Percentiles rank a stretch among this genome's conserved stretches.
These are phyloP conservation scores for Charadrius vociferus DNA, from an alignment of 2,113 vertebrate genomes.

Conservation along the genomic window DNA sequence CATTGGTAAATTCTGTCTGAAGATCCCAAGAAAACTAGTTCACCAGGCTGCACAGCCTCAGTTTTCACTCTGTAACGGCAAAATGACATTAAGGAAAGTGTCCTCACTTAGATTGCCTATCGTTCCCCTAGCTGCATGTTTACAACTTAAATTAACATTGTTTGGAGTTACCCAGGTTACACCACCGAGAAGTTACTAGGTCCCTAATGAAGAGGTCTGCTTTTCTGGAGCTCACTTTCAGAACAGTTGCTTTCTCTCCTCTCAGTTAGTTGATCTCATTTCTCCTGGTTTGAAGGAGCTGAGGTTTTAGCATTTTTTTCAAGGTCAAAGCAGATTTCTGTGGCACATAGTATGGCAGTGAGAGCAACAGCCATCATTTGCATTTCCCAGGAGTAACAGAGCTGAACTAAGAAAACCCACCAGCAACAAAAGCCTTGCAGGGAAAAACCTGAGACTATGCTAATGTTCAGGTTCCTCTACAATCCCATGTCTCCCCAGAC, in stretches of 20 bases:
- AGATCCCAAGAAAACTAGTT: conserved; percentile 17
- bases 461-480: neutral
- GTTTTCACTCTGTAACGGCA: neutral
- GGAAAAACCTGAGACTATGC: neutral
- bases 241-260: neutral
- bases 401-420: neutral
- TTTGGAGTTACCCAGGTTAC: neutral
- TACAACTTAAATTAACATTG: neutral
- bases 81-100: neutral
- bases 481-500: neutral
- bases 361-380: neutral
- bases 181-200: neutral
- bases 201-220: neutral
- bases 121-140: neutral
- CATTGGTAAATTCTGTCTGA: neutral
- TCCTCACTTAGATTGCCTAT: neutral
- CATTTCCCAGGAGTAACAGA: neutral
- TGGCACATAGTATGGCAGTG: neutral
- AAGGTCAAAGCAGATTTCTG: neutral
- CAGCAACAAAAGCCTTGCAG: neutral
- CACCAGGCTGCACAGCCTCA: neutral
- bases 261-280: neutral
- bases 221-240: neutral
- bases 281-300: neutral
- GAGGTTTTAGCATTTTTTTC: neutral